Conservation (phyloP, 2,888 invertebrate genomes). For the Dysmachus trigonus region DNA sequence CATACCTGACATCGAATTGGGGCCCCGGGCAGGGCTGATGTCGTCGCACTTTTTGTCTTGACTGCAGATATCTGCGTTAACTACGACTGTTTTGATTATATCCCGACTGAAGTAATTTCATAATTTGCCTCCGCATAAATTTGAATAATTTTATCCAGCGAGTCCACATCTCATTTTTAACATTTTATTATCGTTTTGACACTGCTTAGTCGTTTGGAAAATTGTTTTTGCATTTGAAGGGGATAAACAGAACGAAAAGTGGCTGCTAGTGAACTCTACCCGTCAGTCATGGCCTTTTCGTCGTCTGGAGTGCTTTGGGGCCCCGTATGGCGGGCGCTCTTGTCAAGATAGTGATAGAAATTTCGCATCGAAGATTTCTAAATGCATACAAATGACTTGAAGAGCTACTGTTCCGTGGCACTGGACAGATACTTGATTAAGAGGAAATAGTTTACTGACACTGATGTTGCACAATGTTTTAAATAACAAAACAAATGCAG, state of each 20-base stretch:
- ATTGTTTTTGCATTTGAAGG: constrained; percentile 48
- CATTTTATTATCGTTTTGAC: constrained; percentile 50
- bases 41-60: constrained; percentile 27
- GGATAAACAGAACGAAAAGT: constrained; percentile 25
- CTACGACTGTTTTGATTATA: constrained; percentile 48
- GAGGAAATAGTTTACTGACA: neutral
- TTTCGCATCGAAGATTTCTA: neutral
- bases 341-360: neutral
- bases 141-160: constrained; percentile 45
- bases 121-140: constrained; percentile 49
- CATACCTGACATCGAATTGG: neutral
- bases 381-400: neutral
- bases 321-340: neutral
- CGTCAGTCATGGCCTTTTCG: constrained; percentile 11
- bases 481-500: neutral
- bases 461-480: neutral
- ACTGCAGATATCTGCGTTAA: constrained; percentile 35
- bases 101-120: constrained; percentile 47
- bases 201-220: constrained; percentile 50
- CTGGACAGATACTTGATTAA: neutral
- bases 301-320: neutral
- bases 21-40: neutral
- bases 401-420: neutral
- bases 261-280: constrained; percentile 11
- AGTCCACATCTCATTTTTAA: constrained; percentile 41